Base-by-base conservation (phyloP, 2,797 vertebrate species). In the Catostomus latipinnis region DNA sequence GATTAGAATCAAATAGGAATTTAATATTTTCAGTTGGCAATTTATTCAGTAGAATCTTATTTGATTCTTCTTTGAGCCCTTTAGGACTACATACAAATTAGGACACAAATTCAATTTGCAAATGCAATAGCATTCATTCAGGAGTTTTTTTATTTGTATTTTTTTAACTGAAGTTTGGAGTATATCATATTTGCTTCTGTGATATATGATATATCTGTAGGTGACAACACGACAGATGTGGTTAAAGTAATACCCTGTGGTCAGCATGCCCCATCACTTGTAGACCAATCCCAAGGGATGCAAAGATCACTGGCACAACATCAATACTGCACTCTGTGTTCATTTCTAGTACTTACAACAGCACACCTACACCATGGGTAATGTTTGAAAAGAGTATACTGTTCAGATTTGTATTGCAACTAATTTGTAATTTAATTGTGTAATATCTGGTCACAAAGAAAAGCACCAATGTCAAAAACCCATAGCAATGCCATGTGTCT, bases 251-350 rank as follows among this genome's bases (percentile, higher is more conserved):
- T 22, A 8, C 34, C 58, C 13, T 16, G 16, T 68, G 63, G 46
- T 18, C 54, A 77, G 12, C 49, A 43, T 77, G 48, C 46, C 14
- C 66, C 54, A 71, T 62, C 66, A 78, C 57, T 71, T 71, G 67
- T 78, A 63, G 67, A 78, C n/a, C 22, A 45, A 46, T 71, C 67
- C 67, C 76, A 78, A 5, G 76, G 22, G 57, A 78, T 71, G n/a
- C 5, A 54, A 22, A 53, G 34, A 71, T 68, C 34, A 58, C 61
- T 53, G 46, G 9, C 6, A 48, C 16, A 43, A 22, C 57, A 60
- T 16, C 13, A 78, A 13, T 62, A 53, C 48, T 13, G 46, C 53
- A 76, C 63, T 43, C 14, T 67, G 11, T n/a, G 49, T 58, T 45
- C 57, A 63, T 45, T 53, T 70, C 10, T 78, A 13, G 63, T 11